Percentiles rank a stretch among this genome's conserved stretches.
phyloP scores from a whole-genome alignment of 2,113 vertebrate species.

The Serilophus lunatus region DNA sequence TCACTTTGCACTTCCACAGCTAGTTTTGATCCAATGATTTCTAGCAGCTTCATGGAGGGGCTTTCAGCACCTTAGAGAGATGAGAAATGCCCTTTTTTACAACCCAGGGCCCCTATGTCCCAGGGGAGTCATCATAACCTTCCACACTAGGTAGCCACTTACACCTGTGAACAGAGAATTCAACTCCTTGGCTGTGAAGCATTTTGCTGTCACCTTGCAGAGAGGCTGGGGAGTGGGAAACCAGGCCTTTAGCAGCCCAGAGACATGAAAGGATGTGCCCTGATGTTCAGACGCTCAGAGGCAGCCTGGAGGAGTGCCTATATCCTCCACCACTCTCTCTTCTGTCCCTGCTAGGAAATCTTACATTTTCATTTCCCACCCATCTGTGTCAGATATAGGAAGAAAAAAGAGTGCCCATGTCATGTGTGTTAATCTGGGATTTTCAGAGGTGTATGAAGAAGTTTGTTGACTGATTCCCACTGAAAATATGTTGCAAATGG shows the following conservation, averaged over 20 bases:
- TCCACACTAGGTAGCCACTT: neutral
- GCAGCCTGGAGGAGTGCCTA: neutral
- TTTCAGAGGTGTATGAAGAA: neutral
- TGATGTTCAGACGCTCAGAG: neutral
- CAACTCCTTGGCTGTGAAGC: neutral
- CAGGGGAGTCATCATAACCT: neutral
- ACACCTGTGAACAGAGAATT: neutral
- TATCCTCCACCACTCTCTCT: neutral
- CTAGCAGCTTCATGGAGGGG: neutral
- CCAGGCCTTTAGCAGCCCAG: neutral
- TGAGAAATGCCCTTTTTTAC: neutral
- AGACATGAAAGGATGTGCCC: neutral
- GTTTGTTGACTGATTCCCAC: neutral
- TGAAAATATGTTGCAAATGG: neutral
- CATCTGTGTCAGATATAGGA: rapidly evolving
- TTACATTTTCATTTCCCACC: neutral
- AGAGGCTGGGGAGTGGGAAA: neutral
- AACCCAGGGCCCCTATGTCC: neutral
- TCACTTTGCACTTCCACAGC: neutral
- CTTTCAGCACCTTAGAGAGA: neutral
- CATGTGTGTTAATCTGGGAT: neutral
- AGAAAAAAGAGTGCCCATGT: neutral
- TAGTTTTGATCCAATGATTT: neutral
- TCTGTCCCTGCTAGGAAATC: neutral
- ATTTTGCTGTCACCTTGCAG: neutral